Conservation (phyloP, 2,888 invertebrate species). For the Sphinx pinastri region DNA sequence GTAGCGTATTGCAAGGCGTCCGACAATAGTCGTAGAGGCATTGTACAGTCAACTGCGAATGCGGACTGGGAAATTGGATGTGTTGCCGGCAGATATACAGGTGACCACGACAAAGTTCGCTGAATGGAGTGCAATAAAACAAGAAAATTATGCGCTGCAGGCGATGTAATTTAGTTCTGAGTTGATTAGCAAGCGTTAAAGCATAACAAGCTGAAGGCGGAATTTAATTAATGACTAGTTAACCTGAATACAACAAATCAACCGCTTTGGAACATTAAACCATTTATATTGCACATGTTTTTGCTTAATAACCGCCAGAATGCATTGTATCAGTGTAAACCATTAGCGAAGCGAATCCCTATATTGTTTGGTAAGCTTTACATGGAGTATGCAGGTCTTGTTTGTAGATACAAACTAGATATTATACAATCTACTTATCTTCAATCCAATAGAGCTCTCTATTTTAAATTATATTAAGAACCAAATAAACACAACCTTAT, state of each 20-base stretch:
- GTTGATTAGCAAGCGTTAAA: slow-evolving; percentile 7
- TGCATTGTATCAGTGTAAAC: neutral
- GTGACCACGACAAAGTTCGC: slow-evolving; percentile 32
- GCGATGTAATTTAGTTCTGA: neutral
- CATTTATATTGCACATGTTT: neutral
- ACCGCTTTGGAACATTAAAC: slow-evolving; percentile 3
- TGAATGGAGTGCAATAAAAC: slow-evolving; percentile 3
- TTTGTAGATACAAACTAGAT: neutral
- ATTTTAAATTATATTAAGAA: too few relatives aligned
- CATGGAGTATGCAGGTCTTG: neutral
- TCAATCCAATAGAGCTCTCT: too few relatives aligned
- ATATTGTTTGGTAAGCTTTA: neutral
- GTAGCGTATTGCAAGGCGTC: slow-evolving; percentile 30
- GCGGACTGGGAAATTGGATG: slow-evolving; percentile 45
- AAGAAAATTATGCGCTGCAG: neutral
- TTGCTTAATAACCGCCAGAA: slow-evolving; percentile 4
- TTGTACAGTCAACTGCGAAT: slow-evolving; percentile 37
- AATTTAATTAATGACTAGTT: slow-evolving; percentile 9
- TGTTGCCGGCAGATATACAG: slow-evolving; percentile 39
- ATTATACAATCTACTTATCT: too few relatives aligned
- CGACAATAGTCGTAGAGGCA: slow-evolving; percentile 35
- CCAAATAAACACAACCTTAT: too few relatives aligned
- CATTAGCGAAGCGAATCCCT: neutral
- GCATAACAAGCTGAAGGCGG: neutral
- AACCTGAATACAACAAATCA: neutral